Evolutionary conservation across 2,888 invertebrate genomes (phyloP), one percentile per base, ranked within the genome.

Genomic region (Cephus sareptanus): DNA sequence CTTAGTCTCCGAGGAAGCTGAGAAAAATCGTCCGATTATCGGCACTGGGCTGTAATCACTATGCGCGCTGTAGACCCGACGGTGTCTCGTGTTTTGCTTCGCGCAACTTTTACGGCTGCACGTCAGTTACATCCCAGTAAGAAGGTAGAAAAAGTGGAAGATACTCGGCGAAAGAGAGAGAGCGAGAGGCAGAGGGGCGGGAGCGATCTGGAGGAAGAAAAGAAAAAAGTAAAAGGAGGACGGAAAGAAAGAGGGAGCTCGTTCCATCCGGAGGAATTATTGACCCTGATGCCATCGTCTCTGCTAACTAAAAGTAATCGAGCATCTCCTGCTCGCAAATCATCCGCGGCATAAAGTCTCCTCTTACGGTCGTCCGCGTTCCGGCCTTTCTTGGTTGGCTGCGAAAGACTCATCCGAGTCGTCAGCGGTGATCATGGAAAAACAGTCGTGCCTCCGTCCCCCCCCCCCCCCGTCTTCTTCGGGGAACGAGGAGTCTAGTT

Each of bases 51-150:
- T 1, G 33, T 71, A 71, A 71, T 34, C 33, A 30, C 71, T 31
- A 23, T 23, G 71, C 13, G 33, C 71, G 31, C 6, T 11, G 15
- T 33, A 71, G 56, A 9, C 23, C 71, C 71, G 71, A 71, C 34
- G 71, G 71, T 31, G 31, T 12, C 30, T 33, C 12, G 71, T 71
- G 71, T 71, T 34, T 71, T 34, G 31, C 31, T 34, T 6, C 1
- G 23, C 23, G 56, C 56, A 23, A 23, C 56, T 56, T 56, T 56
- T 23, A 71, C 33, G 79, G 77, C 87, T 86, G 82, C 83, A 83
- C 81, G 83, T 83, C 83, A 84, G 83, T 85, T 85, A 84, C 84
- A 84, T 82, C 80, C 83, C 71, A 9, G 33, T 31, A 23, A 9
- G 71, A 34, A 31, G 33, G 31, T 71, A 34, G 31, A 71, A 71